Conservation (phyloP, 2,888 invertebrate genomes). For the Morinoia aosen region DNA sequence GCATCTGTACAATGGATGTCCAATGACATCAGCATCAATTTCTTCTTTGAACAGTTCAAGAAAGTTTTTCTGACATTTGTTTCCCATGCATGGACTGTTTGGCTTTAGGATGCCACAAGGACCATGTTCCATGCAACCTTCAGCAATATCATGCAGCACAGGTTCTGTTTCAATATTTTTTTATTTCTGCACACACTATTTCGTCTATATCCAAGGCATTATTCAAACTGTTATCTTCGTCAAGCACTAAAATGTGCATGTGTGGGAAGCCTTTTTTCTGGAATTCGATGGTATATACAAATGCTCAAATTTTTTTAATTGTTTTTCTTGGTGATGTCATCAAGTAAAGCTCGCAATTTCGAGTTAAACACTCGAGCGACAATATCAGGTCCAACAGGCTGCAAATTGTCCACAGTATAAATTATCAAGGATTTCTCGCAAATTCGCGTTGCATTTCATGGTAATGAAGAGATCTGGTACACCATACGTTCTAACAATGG, state of each 20-base stretch:
- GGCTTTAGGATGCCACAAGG: slow-evolving; percentile 66
- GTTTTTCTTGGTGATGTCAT: slow-evolving; percentile 65
- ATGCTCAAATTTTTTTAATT: slow-evolving; percentile 45
- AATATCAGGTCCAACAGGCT: slow-evolving; percentile 71
- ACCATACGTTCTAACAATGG: slow-evolving; percentile 72
- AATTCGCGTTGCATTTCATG: too few species aligned
- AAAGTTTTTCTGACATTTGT: slow-evolving; percentile 43
- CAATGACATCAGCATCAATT: not conserved
- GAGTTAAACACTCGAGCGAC: slow-evolving; percentile 70
- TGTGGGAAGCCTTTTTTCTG: slow-evolving; percentile 68
- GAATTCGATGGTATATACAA: slow-evolving; percentile 68
- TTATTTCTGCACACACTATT: slow-evolving; percentile 67
- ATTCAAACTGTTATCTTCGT: slow-evolving; percentile 8
- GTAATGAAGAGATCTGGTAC: slow-evolving; percentile 73
- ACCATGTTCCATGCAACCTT: slow-evolving; percentile 63
- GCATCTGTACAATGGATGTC: slow-evolving; percentile 50
- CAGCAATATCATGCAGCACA: slow-evolving; percentile 18
- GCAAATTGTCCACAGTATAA: slow-evolving; percentile 68
- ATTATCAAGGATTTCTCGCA: slow-evolving; percentile 70
- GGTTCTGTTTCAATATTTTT: slow-evolving; percentile 55
- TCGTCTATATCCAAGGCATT: slow-evolving; percentile 63
- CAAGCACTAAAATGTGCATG: slow-evolving; percentile 39
- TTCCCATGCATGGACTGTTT: slow-evolving; percentile 66
- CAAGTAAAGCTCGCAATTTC: slow-evolving; percentile 68
- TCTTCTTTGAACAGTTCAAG: slow-evolving; percentile 23